These are phyloP conservation scores for Chaetodon trifasciatus DNA, from an alignment of 2,797 vertebrate species.

Conservation along the genomic window DNA sequence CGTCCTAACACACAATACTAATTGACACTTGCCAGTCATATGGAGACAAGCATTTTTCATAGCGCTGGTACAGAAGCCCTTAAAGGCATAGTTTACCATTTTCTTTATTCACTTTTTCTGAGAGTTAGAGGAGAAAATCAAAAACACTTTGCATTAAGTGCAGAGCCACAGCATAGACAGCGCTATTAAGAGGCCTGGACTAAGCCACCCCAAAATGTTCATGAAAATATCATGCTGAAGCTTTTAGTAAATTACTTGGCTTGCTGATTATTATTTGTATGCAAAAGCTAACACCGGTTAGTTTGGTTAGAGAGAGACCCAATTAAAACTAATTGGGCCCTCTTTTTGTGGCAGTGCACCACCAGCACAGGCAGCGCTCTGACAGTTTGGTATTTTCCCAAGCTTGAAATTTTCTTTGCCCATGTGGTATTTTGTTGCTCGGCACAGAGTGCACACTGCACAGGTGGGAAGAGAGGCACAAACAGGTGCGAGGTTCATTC, in stretches of 20 bases:
- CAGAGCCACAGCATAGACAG: not conserved
- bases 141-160: not conserved
- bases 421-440: not conserved
- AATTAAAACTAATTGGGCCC: slow-evolving; percentile 15
- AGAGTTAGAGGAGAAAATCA: not conserved
- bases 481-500: not conserved
- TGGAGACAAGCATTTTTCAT: not conserved
- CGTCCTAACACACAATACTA: not conserved
- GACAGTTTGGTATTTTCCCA: not conserved
- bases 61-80: not conserved
- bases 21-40: not conserved
- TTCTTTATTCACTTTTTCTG: no score
- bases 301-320: slow-evolving; percentile 8
- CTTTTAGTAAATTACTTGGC: not conserved
- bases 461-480: not conserved
- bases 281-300: not conserved
- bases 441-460: not conserved
- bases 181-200: not conserved
- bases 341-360: not conserved
- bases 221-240: not conserved
- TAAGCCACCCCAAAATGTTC: not conserved
- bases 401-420: not conserved
- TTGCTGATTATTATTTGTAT: slow-evolving; percentile 5
- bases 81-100: not conserved
- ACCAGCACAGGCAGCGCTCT: not conserved